Percentiles rank a stretch among this genome's conserved stretches.
Conservation (phyloP, 92 coral and sea anemone species). For the Plumapathes pennacea region DNA sequence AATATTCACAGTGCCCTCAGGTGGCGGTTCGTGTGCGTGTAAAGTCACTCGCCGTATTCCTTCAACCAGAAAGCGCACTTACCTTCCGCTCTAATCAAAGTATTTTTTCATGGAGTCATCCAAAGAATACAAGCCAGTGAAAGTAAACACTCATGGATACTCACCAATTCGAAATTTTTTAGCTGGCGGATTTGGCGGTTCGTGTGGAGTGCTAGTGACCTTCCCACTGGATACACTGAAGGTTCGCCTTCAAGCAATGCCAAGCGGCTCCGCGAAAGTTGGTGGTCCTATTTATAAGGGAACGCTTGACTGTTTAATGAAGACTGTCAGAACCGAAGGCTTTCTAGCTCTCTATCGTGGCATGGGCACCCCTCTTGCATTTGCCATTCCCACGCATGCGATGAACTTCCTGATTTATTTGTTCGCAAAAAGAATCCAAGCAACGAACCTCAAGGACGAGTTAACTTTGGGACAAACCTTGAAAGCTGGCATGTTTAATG, state of each 20-base stretch:
- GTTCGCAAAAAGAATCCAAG: slow-evolving; percentile 72
- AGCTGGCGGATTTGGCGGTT: slow-evolving; percentile 93
- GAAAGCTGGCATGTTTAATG: slow-evolving; percentile 80
- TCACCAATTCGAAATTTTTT: slow-evolving; percentile 73
- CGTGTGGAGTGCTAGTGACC: slow-evolving; percentile 66
- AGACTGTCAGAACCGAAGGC: slow-evolving; percentile 74
- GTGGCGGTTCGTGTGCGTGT: too few species aligned
- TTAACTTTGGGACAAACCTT: slow-evolving; percentile 50
- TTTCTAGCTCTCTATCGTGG: slow-evolving; percentile 75
- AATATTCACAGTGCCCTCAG: too few species aligned
- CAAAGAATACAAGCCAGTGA: too few species aligned
- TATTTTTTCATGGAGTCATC: too few species aligned
- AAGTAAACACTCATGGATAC: too few species aligned
- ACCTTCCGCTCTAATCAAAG: too few species aligned
- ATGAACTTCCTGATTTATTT: slow-evolving; percentile 69
- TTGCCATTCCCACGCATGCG: slow-evolving; percentile 72
- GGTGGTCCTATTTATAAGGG: slow-evolving; percentile 64
- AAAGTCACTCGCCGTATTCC: too few species aligned
- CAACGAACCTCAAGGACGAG: slow-evolving; percentile 43
- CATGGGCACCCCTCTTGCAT: slow-evolving; percentile 77
- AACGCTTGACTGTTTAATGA: slow-evolving; percentile 63
- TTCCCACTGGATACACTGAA: slow-evolving; percentile 93
- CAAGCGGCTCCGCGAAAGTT: slow-evolving; percentile 46
- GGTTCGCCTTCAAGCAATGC: slow-evolving; percentile 83
- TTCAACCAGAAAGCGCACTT: too few species aligned